Evolutionary conservation across 2,888 invertebrate species (phyloP), one percentile per base, ranked within the genome.

Genomic region (Dolomedes plantarius): DNA sequence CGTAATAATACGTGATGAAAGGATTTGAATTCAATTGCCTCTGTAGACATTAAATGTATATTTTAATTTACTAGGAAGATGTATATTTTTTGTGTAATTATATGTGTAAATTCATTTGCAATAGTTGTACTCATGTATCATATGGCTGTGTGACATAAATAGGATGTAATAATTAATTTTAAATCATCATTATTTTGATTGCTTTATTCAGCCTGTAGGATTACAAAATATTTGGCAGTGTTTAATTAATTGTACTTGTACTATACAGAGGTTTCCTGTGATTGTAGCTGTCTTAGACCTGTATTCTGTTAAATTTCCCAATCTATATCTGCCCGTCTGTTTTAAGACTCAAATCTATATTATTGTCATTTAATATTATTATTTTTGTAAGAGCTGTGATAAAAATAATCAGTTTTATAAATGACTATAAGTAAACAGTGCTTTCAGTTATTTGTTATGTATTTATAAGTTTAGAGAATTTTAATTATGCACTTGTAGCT

Each of bases 381-480:
- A 46, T 46, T 46, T 46, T 46, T 46, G 46, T 46, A 46, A 46
- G n/a, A 46, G 46, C 46, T 46, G 46, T 46, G 46, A 46, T 46
- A 46, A 6, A 46, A 46, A 46, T 46, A 46, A 46, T 46, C n/a
- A 9, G 46, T 46, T 46, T 46, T 46, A 46, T 46, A 46, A 46
- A 46, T 46, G 46, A 46, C 7, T 16, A 36, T 46, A 46, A 46
- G 46, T 46, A 46, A 46, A 16, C 46, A 46, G 46, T 46, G 46
- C 46, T 46, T 46, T 46, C 46, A 46, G 46, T 46, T 46, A 16
- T 16, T 46, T 46, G 46, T 46, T 46, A 46, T 36, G 36, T 36
- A 36, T 46, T 46, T 46, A 46, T 46, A 46, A 46, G 46, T 46
- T 11, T 46, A 46, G 46, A 46, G 46, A 46, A 46, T 16, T 46